Conservation (phyloP, 2,113 vertebrate species). For the Platycercus adscitus region DNA sequence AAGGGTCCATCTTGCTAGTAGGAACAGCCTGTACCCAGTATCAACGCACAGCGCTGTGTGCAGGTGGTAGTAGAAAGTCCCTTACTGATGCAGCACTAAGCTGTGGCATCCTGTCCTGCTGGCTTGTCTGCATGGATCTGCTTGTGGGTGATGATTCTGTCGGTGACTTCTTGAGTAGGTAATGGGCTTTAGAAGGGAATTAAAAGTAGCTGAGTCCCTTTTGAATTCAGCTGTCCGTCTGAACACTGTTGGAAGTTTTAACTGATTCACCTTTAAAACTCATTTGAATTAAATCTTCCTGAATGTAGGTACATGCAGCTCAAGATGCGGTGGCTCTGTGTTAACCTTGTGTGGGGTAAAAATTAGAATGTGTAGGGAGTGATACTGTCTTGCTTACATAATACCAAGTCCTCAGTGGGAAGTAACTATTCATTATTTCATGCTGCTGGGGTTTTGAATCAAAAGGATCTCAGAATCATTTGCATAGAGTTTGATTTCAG, state of each 20-base stretch:
- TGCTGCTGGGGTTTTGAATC: not conserved
- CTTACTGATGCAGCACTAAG: not conserved
- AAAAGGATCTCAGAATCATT: not conserved
- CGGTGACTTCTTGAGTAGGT: not conserved
- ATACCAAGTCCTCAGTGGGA: not conserved
- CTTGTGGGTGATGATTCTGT: not conserved
- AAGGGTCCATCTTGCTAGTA: not conserved
- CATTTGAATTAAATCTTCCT: not conserved
- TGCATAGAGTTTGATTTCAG: not conserved
- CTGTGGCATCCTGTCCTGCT: conserved; percentile 40
- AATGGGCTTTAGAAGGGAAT: not conserved
- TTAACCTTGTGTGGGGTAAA: not conserved
- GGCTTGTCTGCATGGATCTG: not conserved
- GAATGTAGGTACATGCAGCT: not conserved
- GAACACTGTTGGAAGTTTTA: not conserved
- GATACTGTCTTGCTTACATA: not conserved
- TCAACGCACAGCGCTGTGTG: rapidly evolving
- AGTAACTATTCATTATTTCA: not conserved
- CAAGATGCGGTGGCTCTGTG: not conserved
- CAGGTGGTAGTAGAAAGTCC: not conserved
- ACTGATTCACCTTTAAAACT: not conserved
- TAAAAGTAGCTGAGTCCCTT: not conserved
- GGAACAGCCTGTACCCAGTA: not conserved
- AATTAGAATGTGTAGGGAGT: not conserved
- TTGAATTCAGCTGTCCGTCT: not conserved